Conservation (phyloP, 2,888 invertebrate genomes). For the Amphipyra berbera region DNA sequence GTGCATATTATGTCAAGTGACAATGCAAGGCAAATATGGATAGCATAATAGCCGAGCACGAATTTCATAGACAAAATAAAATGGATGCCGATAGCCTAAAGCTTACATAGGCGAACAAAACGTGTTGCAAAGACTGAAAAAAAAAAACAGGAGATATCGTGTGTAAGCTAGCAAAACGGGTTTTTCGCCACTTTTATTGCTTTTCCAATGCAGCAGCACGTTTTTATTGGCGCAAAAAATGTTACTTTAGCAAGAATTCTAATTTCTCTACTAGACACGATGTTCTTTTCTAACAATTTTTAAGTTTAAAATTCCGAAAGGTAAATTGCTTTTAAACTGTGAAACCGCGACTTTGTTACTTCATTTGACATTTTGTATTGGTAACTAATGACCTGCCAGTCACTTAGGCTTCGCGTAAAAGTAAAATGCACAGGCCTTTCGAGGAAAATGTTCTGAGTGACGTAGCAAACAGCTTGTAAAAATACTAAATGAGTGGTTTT, state of each 20-base stretch:
- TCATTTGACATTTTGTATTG: constrained; percentile 32
- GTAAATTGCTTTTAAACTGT: constrained; percentile 17
- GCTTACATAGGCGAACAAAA: too few species aligned
- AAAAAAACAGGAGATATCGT: constrained; percentile 1
- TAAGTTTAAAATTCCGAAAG: constrained; percentile 12
- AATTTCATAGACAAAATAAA: too few species aligned
- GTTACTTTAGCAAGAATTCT: constrained; percentile 1
- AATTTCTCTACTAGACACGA: constrained; percentile 12
- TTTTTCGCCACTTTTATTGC: constrained; percentile 23
- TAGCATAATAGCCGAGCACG: too few species aligned
- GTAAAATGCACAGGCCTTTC: constrained; percentile 3
- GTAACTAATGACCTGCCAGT: constrained; percentile 42
- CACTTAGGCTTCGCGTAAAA: constrained; percentile 15
- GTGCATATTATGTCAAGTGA: too few species aligned
- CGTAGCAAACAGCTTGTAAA: background rate
- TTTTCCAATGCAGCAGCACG: constrained; percentile 7
- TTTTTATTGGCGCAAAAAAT: constrained; percentile 19
- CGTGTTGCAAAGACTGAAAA: background rate
- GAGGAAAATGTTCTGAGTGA: constrained; percentile 7
- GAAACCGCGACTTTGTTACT: constrained; percentile 9
- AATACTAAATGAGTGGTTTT: background rate
- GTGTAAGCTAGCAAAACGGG: constrained; percentile 10
- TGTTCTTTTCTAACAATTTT: constrained; percentile 4
- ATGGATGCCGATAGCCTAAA: too few species aligned
- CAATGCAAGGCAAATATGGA: too few species aligned